A percentile compares a stretch with the other conserved stretches of the same genome.
These are phyloP conservation scores for Mormyrus iriodes DNA, from an alignment of 2,113 vertebrate species.

Conservation along the genomic window DNA sequence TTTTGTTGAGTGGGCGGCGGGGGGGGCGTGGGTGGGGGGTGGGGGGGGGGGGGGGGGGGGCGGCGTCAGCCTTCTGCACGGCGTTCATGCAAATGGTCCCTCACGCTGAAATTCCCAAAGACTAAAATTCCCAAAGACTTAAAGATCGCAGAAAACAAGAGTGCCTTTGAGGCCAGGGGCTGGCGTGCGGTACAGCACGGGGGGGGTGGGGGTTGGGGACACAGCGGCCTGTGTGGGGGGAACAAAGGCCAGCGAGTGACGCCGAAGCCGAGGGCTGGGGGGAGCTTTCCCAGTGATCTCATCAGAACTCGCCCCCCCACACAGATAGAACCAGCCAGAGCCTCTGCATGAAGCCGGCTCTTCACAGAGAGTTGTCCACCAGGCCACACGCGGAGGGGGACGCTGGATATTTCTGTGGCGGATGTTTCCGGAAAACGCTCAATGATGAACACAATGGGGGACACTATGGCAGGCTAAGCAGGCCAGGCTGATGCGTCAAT, in stretches of 20 bases:
- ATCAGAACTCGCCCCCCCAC: constrained; percentile 32
- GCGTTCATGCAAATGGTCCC: not conserved
- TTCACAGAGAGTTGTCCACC: not conserved
- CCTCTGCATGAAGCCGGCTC: not conserved
- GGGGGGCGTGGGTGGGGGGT: no score
- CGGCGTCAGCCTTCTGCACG: not conserved
- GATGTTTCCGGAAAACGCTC: not conserved
- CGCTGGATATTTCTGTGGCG: not conserved
- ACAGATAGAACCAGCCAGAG: constrained; percentile 39
- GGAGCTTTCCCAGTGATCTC: constrained; percentile 54
- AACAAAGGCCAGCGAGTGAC: constrained; percentile 62
- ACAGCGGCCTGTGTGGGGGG: constrained; percentile 40
- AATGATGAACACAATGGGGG: not conserved
- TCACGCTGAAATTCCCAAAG: not conserved
- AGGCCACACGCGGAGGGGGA: not conserved
- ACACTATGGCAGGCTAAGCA: not conserved
- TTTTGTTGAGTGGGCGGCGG: no score
- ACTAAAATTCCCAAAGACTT: constrained; percentile 20
- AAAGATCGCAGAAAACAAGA: constrained; percentile 50
- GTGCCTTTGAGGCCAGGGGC: constrained; percentile 48
- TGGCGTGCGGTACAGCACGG: constrained; percentile 42
- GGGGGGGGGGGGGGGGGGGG: no score
- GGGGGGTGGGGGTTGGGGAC: constrained; percentile 32
- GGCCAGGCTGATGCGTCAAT: not conserved
- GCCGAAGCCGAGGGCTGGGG: constrained; percentile 52